Evolutionary conservation across 53 echinoderm and acorn worm species (phyloP), one percentile per base, ranked within the genome.

Genomic region (Luidia sarsii): DNA sequence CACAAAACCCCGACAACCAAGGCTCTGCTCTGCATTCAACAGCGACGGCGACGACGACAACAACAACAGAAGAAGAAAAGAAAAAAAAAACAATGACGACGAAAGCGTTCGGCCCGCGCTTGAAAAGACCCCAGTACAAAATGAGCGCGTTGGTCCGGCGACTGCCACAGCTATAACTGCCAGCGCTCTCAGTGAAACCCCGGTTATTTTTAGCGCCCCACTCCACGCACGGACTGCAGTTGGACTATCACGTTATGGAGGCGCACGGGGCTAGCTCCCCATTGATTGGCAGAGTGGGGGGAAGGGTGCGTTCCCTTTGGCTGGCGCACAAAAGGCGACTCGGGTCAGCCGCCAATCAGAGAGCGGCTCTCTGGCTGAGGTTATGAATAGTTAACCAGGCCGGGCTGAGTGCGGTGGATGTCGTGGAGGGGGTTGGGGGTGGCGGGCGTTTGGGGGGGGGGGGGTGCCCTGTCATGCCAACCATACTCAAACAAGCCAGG

Each of bases 141-240:
- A 6, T 14, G 30, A 67, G 67, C 41, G 11, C 45, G 41, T 67
- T 67, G 34, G 38, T 34, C 35, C 48, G 18, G 64, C 62, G 72
- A 70, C 71, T 64, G 62, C 87, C 50, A 71, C 71, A n/a, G 23
- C 27, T 64, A 70, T 60, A 69, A 80, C 68, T 69, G 67, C 80
- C 50, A 62, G 57, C 50, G 66, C 51, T 80, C 83, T 11, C 56
- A 54, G 64, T 37, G 74, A 50, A 85, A 80, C 90, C 35, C 90
- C 81, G 86, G 90, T 93, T 93, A 90, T 93, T 93, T 93, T 93
- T 87, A 86, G 93, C 74, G 6, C 75, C 82, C 31, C 68, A 61
- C 87, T 64, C 83, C 67, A 82, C 83, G 79, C 70, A 64, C 85
- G 87, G 41, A 41, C 11, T 6, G 41, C 41, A n/a, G n/a, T n/a